Evolutionary conservation across 2,888 invertebrate species (phyloP).

Genomic region (Axea sp.): DNA sequence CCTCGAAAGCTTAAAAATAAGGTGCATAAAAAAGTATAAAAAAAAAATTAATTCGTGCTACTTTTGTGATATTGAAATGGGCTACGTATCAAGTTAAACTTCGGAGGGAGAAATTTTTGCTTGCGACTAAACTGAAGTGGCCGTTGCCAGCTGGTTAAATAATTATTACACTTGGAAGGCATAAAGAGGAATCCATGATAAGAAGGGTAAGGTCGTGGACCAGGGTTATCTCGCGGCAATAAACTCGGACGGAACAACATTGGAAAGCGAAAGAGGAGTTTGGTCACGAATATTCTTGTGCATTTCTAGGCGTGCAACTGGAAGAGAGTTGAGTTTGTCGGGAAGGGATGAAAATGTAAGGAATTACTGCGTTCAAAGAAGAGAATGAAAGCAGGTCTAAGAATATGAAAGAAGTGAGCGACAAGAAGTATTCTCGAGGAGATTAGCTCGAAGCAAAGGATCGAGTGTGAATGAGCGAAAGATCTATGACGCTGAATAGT

Average conservation of each 20-base stretch:
- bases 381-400: slow-evolving; percentile 3
- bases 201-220: slow-evolving; percentile 72
- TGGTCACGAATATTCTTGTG: slow-evolving; percentile 1
- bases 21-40: too few species aligned
- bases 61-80: slow-evolving; percentile 33
- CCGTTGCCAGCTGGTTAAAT: slow-evolving; percentile 73
- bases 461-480: slow-evolving; percentile 47
- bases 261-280: slow-evolving; percentile 56
- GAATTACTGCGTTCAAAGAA: slow-evolving; percentile 38
- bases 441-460: slow-evolving; percentile 46
- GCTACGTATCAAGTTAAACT: slow-evolving; percentile 38
- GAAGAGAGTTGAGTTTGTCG: slow-evolving; percentile 6
- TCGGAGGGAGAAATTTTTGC: background rate
- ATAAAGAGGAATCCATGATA: slow-evolving; percentile 72
- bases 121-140: slow-evolving; percentile 46
- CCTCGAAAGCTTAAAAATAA: too few species aligned
- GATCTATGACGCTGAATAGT: slow-evolving; percentile 13
- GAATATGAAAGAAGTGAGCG: slow-evolving; percentile 48
- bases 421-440: slow-evolving; percentile 40
- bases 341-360: background rate
- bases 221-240: slow-evolving; percentile 76
- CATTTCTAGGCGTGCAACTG: slow-evolving; percentile 34
- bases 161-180: slow-evolving; percentile 70
- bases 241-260: slow-evolving; percentile 75
- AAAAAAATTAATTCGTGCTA: too few species aligned